Evolutionary conservation across 2,888 invertebrate genomes (phyloP), one percentile per base, ranked within the genome.

Genomic region (Noctua pronuba): DNA sequence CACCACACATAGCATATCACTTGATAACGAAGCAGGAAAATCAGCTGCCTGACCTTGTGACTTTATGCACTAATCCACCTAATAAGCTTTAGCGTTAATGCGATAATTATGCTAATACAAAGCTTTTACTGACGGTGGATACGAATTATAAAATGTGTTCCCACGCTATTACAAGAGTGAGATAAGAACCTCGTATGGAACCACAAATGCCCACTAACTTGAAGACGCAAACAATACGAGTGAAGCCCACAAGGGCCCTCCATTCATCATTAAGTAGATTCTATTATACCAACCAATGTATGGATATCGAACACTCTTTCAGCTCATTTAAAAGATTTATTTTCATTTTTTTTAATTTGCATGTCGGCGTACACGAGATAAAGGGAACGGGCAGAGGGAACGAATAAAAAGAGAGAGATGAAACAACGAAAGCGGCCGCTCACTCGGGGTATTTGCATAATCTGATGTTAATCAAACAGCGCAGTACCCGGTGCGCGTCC

Each of bases 401-500:
- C 91, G 93, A 94, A 92, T 92, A 95, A 95, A 95, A 96, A 94
- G 87, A 94, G 93, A 90, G 92, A 94, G 93, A 94, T 90, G 94
- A 94, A 95, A 95, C 94, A 94, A 95, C 92, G 93, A 95, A 95
- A 95, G 95, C 95, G 95, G 94, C 94, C 95, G 95, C 95, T 95
- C 94, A 93, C 92, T 94, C 94, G 95, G 90, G 91, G 94, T 94
- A 96, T 96, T 96, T 96, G 96, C 96, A 96, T 96, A 96, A 96
- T 96, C 96, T 95, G 96, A 96, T 96, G 95, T 94, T 96, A 96
- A 96, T 96, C 96, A 96, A 95, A 95, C 94, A 93, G 92, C 91
- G 93, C 90, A 91, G 93, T 91, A 91, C 92, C 90, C 91, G 93
- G 92, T 75, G 85, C 79, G 86, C 86, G 73, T 80, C 80, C 79